These are phyloP conservation scores for Drosophila kanapiae DNA, from an alignment of 1,140 invertebrate genomes.

Conservation along the genomic window DNA sequence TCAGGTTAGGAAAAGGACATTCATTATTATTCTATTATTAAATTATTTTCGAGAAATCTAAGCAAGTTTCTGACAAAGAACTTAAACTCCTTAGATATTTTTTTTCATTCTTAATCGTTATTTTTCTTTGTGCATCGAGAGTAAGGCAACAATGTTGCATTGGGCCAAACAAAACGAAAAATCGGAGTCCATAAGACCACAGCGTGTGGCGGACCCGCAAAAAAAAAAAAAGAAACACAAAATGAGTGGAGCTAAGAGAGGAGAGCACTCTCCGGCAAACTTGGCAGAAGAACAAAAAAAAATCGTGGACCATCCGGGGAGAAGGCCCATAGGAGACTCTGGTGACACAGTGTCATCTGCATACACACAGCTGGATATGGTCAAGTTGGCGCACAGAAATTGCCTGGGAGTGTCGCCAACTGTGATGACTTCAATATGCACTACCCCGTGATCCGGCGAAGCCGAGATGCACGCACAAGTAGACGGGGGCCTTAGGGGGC, in stretches of 20 bases:
- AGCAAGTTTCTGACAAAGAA: too few species aligned
- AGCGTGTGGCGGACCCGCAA: constrained; percentile 41
- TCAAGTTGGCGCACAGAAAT: constrained; percentile 70
- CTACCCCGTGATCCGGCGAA: constrained; percentile 15
- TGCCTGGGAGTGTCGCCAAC: constrained; percentile 51
- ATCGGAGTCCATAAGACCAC: constrained; percentile 59
- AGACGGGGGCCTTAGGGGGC: not conserved
- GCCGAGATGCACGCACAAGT: not conserved
- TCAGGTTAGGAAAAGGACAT: too few species aligned
- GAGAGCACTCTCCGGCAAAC: constrained; percentile 23
- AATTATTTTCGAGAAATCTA: too few species aligned
- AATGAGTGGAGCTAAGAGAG: constrained; percentile 22
- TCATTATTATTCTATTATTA: too few species aligned
- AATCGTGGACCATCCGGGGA: not conserved
- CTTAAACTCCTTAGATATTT: too few species aligned
- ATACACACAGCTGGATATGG: constrained; percentile 78
- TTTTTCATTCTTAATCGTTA: not conserved
- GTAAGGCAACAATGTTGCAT: constrained; percentile 20
- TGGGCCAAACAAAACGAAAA: constrained; percentile 33
- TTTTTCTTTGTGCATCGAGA: not conserved
- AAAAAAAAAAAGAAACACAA: constrained; percentile 8
- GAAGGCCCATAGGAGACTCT: constrained; percentile 22
- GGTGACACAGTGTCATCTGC: constrained; percentile 63
- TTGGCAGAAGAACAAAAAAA: constrained; percentile 21
- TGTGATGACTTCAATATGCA: constrained; percentile 57